Base-by-base conservation (phyloP, 2,888 invertebrate genomes). In the Heliconius charithonia region DNA sequence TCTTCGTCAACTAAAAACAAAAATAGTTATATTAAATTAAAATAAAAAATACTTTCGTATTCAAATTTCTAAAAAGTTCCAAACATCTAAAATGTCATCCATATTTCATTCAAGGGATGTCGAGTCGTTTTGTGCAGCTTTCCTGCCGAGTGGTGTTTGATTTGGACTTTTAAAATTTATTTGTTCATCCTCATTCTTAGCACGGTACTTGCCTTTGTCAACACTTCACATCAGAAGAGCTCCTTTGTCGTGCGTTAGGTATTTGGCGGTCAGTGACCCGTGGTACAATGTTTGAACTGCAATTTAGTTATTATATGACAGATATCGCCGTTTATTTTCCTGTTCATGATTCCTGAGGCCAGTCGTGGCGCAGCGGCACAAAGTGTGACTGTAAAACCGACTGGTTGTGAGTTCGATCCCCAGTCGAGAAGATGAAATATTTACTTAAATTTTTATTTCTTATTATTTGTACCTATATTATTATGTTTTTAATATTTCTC, bases 121-220 rank as follows among this genome's bases (percentile, higher is more conserved):
- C 25, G 51, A 72, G 27, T 45, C 63, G n/a, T 65, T 71, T 63
- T 59, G 72, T 59, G 59, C 32, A 27, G 12, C 63, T 77, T 66
- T 77, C 25, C 56, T 59, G 27, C 16, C 37, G 56, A 77, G 66
- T 51, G 27, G 2, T 77, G 66, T 77, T 73, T 77, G 72, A 77
- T 73, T 72, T 66, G 65, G 37, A 37, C 66, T 37, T 72, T 65
- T 59, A 56, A 56, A 66, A 77, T 72, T 25, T 77, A 73, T 77
- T 77, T 77, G 77, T 77, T 59, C 71, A 59, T 66, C 27, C 45
- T 69, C 70, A 70, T 63, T 62, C 69, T 25, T 45, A 41, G 41
- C 27, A 29, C 37, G n/a, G 32, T 51, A 51, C 29, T 51, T 59
- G 59, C 27, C 37, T 32, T 66, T 56, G 56, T 56, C 65, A 77